Percentiles rank a stretch among this genome's conserved stretches.
Conservation (phyloP, 1,140 invertebrate genomes). For the Drosophila tani region DNA sequence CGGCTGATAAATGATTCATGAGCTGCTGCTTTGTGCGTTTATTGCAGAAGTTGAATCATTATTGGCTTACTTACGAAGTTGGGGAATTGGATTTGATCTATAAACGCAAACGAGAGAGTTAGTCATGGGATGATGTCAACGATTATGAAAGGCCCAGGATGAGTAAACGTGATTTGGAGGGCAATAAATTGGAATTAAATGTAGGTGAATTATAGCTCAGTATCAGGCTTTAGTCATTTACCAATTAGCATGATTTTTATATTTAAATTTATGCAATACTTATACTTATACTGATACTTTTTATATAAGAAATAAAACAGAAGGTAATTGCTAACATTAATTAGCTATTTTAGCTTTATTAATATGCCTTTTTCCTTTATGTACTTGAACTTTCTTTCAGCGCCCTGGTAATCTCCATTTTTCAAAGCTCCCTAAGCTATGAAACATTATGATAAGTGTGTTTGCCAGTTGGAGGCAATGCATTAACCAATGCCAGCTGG, state of each 20-base stretch:
- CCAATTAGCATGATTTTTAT: not conserved
- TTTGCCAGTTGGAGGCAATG: constrained; percentile 30
- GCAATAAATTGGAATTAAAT: not conserved
- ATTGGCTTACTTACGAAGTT: constrained; percentile 18
- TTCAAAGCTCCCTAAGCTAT: not conserved
- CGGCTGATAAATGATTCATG: constrained; percentile 50
- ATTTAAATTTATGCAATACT: no score
- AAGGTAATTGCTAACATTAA: no score
- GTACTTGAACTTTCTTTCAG: not conserved
- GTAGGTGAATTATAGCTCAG: not conserved
- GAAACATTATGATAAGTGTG: constrained; percentile 36
- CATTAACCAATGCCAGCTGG: constrained; percentile 25
- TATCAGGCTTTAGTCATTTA: not conserved
- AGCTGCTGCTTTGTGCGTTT: constrained; percentile 39
- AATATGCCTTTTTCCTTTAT: no score
- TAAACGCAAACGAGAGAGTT: constrained; percentile 33
- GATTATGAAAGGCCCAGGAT: constrained; percentile 7
- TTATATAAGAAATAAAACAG: no score
- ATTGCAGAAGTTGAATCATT: constrained; percentile 47
- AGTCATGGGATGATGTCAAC: constrained; percentile 45
- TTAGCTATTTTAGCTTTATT: no score
- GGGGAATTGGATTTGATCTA: constrained; percentile 34
- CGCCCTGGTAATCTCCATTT: not conserved
- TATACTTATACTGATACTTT: no score
- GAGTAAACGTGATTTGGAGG: not conserved